Conservation (phyloP, 2,113 vertebrate species). For the Rhabdornis inornatus region DNA sequence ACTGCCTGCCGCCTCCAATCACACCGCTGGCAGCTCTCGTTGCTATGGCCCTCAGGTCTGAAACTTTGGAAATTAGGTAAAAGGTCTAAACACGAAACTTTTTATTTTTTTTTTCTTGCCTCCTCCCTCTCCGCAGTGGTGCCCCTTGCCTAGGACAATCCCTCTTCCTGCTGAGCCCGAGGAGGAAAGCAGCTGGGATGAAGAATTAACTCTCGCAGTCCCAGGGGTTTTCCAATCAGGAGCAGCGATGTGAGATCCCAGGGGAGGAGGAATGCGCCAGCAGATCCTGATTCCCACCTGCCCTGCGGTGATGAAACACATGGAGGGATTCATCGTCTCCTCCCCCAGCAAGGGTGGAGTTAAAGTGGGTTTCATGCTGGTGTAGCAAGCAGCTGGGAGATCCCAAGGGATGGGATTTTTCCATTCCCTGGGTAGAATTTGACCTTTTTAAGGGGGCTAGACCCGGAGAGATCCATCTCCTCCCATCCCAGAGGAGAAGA, state of each 20-base stretch:
- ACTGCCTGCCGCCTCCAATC: not conserved
- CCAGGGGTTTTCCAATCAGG: not conserved
- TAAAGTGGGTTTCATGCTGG: not conserved
- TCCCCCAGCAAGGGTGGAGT: not conserved
- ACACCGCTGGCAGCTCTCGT: not conserved
- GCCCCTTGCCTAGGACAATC: slow-evolving; percentile 45
- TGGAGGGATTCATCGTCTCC: not conserved
- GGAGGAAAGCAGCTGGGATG: slow-evolving; percentile 10
- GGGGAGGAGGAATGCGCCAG: not conserved
- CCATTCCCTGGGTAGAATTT: not conserved
- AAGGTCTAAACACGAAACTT: slow-evolving; percentile 2
- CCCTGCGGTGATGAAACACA: accelerated
- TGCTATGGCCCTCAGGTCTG: slow-evolving; percentile 12
- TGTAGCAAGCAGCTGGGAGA: not conserved
- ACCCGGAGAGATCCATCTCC: not conserved
- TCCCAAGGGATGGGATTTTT: not conserved
- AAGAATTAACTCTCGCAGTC: not conserved
- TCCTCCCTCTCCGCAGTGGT: not conserved
- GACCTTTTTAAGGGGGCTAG: not conserved
- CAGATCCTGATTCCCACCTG: not conserved
- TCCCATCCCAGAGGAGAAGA: not conserved
- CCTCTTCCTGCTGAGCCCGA: slow-evolving; percentile 5
- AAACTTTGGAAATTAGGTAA: slow-evolving; percentile 51
- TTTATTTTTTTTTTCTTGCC: not conserved
- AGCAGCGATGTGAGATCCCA: accelerated